Base-by-base conservation (phyloP, 1,140 invertebrate species). In the Papilio aristodemus region DNA sequence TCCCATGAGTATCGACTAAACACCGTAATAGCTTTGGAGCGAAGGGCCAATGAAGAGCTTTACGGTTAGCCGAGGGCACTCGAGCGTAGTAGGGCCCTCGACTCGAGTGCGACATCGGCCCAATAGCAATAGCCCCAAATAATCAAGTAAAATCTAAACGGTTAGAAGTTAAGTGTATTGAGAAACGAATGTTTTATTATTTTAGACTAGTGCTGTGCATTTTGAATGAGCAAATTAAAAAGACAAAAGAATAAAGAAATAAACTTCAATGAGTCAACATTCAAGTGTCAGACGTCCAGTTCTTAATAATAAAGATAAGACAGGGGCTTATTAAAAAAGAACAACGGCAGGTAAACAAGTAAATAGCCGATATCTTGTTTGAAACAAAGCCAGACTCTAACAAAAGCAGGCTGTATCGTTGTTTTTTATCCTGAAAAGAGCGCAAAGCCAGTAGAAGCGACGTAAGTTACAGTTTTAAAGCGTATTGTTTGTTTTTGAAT, bases 341-440 rank as follows among this genome's bases (percentile, higher is more conserved):
- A 84, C 76, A 80, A 77, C 83, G 85, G 36, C 27, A 50, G 80
- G 83, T 86, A 85, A 84, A 81, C 82, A 79, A 85, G 81, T 84
- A 86, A 87, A 85, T 82, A 78, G 73, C 79, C 82, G 86, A 88
- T 88, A 88, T 88, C 85, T 84, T 81, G 81, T 86, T 83, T 83
- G 84, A 87, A 76, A 85, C 84, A 87, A 87, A 87, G 80, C 77
- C 79, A 81, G 78, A 74, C 75, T 76, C 75, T 70, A 79, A 85
- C 83, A 87, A 87, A 85, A 80, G 83, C 77, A 73, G 77, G 76
- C 73, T 78, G 79, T 86, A 79, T 85, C 79, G 81, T 86, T 86
- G 84, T 86, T 88, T 86, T 87, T 85, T 75, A 80, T 80, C 73
- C 74, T 77, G 73, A 74, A 77, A 78, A 80, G 74, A 77, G 77